phyloP scores from a whole-genome alignment of 2,113 vertebrate species.

The Strigops habroptila region DNA sequence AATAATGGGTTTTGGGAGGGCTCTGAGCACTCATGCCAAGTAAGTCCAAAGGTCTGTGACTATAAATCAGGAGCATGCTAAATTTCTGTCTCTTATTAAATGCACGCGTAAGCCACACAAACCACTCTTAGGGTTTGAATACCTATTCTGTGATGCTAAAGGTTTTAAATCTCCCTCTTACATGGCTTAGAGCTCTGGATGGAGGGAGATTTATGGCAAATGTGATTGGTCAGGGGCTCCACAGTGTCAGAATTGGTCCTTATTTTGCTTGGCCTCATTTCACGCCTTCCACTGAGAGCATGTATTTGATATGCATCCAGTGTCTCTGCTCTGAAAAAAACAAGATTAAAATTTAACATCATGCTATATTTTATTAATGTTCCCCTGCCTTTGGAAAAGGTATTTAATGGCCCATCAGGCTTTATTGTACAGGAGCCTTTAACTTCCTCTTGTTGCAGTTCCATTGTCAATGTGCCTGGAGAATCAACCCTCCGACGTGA shows the following conservation, averaged over 20 bases:
- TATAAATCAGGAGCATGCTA: not conserved
- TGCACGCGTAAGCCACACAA: not conserved
- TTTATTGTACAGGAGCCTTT: not conserved
- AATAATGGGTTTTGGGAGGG: not conserved
- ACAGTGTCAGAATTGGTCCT: not conserved
- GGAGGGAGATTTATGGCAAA: not conserved
- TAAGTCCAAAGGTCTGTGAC: not conserved
- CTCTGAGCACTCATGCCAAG: not conserved
- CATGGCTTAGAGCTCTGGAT: not conserved
- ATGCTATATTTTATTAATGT: constrained; percentile 12
- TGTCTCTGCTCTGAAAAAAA: not conserved
- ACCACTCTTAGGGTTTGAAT: not conserved
- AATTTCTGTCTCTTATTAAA: not conserved
- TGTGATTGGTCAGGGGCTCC: not conserved
- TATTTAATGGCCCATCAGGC: constrained; percentile 18
- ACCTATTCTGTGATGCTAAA: not conserved
- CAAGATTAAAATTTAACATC: not conserved
- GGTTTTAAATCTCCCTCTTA: not conserved
- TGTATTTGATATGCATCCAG: not conserved
- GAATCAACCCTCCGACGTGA: constrained; percentile 96
- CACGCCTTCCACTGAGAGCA: not conserved
- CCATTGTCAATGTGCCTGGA: constrained; percentile 96
- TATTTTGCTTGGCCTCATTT: constrained; percentile 48
- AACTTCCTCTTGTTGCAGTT: constrained; percentile 72
- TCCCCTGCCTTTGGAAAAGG: not conserved